Conservation (phyloP, 1,140 invertebrate species). For the Paramacrobiotus metropolitanus region DNA sequence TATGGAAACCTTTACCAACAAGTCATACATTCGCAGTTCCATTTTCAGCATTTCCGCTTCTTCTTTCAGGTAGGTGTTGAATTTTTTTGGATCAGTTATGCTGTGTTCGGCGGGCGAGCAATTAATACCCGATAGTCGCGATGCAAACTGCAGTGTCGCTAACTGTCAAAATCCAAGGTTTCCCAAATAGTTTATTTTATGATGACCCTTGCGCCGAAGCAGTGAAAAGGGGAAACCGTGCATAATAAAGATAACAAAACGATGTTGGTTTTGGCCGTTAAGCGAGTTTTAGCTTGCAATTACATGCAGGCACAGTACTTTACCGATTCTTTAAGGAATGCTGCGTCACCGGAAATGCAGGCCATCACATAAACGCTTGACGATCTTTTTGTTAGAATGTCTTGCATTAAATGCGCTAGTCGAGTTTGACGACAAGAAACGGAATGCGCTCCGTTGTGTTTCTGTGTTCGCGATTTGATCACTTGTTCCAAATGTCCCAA, state of each 20-base stretch:
- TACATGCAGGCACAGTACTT: too few species aligned
- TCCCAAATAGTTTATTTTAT: too few species aligned
- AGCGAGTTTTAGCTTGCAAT: too few species aligned
- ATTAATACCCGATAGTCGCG: background rate
- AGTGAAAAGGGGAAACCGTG: too few species aligned
- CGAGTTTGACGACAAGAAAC: background rate
- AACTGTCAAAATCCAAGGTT: too few species aligned
- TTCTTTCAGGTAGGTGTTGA: too few species aligned
- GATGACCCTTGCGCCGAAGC: too few species aligned
- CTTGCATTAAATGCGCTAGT: background rate
- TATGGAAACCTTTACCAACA: background rate
- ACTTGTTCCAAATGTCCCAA: background rate
- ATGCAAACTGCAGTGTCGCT: background rate
- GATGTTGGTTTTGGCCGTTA: too few species aligned
- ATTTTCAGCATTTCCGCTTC: background rate
- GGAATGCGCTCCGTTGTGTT: background rate
- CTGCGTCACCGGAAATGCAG: background rate
- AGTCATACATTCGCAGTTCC: conserved; percentile 3
- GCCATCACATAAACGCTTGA: background rate
- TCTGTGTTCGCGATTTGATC: background rate
- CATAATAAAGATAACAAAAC: too few species aligned
- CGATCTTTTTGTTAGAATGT: background rate
- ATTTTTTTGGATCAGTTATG: too few species aligned
- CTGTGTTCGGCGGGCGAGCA: too few species aligned
- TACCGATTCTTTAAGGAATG: background rate